A percentile compares a stretch with the other conserved stretches of the same genome.
Conservation (phyloP, 2,888 invertebrate species). For the Calephelis perditalis region DNA sequence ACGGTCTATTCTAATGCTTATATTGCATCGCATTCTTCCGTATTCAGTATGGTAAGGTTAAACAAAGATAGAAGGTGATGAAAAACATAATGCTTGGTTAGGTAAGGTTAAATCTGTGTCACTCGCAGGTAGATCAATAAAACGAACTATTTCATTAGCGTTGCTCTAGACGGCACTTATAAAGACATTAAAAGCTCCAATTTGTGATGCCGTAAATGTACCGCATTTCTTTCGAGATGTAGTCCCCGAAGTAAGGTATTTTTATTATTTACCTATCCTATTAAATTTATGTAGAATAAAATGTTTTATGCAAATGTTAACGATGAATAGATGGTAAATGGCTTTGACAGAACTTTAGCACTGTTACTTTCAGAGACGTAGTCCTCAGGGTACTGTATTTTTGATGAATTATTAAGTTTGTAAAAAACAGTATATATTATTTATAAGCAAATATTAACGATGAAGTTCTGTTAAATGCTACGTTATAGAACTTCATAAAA, state of each 20-base stretch:
- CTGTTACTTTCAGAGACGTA: no score
- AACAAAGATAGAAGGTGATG: conserved; percentile 55
- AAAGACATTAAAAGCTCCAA: conserved; percentile 71
- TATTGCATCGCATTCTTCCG: conserved; percentile 39
- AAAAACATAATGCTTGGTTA: conserved; percentile 72
- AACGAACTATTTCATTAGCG: conserved; percentile 69
- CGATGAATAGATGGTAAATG: no score
- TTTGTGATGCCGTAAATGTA: conserved; percentile 41
- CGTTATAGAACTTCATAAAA: no score
- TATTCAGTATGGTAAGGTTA: conserved; percentile 23
- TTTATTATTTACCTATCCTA: background rate
- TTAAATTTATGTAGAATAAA: no score
- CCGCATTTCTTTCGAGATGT: conserved; percentile 5
- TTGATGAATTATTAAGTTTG: no score
- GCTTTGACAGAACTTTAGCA: no score
- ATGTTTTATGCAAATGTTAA: no score
- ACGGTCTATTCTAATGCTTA: conserved; percentile 59
- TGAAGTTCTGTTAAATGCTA: no score
- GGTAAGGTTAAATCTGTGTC: conserved; percentile 60
- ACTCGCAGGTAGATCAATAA: conserved; percentile 75
- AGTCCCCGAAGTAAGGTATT: background rate
- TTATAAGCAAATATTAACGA: no score
- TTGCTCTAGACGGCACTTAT: conserved; percentile 70
- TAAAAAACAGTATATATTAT: no score
- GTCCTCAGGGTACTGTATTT: no score